Conservation (phyloP, 2,113 vertebrate species). For the Clinocottus analis region DNA sequence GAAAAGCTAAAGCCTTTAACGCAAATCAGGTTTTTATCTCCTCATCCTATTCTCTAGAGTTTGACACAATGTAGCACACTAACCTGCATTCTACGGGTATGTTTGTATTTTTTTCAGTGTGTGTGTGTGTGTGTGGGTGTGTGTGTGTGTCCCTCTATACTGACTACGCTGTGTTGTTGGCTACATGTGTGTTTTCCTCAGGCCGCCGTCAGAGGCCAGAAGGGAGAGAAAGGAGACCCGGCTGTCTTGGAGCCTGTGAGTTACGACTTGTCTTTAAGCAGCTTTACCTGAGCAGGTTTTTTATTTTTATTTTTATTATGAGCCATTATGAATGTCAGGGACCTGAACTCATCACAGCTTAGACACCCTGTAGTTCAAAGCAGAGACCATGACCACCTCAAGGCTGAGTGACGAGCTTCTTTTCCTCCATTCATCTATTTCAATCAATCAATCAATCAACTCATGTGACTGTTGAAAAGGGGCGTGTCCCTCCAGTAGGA, state of each 20-base stretch:
- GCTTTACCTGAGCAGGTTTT: slow-evolving; percentile 6
- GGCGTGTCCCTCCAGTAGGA: background rate
- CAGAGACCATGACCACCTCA: background rate
- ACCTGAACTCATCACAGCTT: background rate
- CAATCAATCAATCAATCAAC: too few species aligned
- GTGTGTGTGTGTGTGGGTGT: background rate
- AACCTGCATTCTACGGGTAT: background rate
- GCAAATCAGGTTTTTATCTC: slow-evolving; percentile 32
- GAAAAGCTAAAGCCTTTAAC: background rate
- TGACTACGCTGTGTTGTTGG: slow-evolving; percentile 83
- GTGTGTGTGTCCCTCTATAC: slow-evolving; percentile 45
- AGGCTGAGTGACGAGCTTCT: background rate
- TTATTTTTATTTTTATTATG: background rate
- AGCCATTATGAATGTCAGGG: background rate
- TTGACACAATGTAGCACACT: background rate
- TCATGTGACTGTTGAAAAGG: background rate
- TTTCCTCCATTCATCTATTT: too few species aligned
- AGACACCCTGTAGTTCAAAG: background rate
- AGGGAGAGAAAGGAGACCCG: slow-evolving; percentile 93
- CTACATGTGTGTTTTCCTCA: slow-evolving; percentile 90
- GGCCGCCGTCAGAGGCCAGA: slow-evolving; percentile 85
- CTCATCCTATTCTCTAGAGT: background rate
- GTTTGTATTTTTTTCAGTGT: background rate
- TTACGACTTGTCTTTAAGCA: slow-evolving; percentile 31
- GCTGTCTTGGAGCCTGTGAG: slow-evolving; percentile 92